These are phyloP conservation scores for Sylvia borin DNA, from an alignment of 2,797 vertebrate species.

Conservation along the genomic window DNA sequence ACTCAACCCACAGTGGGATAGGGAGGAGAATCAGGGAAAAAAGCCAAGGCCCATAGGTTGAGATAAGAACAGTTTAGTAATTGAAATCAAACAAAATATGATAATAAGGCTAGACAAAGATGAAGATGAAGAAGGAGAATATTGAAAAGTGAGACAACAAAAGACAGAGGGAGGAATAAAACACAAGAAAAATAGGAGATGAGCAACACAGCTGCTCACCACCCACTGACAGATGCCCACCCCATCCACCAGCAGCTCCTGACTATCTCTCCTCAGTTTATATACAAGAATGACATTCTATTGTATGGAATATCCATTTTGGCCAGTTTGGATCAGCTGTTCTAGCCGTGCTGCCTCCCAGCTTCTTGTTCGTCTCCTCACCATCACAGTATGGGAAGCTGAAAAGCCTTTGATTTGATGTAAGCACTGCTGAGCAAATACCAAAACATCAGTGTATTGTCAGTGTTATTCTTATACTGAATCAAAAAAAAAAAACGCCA, in stretches of 20 bases:
- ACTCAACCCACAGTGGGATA: background rate
- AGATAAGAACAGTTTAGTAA: background rate
- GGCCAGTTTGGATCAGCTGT: background rate
- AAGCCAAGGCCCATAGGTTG: background rate
- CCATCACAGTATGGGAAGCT: background rate
- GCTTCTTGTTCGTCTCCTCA: background rate
- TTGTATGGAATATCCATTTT: background rate
- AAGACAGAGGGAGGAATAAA: background rate
- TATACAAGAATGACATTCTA: background rate
- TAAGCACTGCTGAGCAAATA: background rate
- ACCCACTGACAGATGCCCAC: accelerated
- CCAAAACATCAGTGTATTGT: background rate
- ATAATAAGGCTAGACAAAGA: no score
- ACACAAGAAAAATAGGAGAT: background rate
- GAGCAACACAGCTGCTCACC: background rate
- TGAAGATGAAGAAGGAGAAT: no score
- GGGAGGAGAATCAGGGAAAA: background rate
- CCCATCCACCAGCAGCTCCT: background rate
- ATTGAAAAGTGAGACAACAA: background rate
- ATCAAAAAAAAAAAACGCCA: background rate
- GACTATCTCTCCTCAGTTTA: background rate
- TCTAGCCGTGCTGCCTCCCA: accelerated
- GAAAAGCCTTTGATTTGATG: background rate
- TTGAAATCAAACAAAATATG: background rate
- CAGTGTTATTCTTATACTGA: background rate